Conservation (phyloP, 2,797 vertebrate species). For the Diglossa cyanea region DNA sequence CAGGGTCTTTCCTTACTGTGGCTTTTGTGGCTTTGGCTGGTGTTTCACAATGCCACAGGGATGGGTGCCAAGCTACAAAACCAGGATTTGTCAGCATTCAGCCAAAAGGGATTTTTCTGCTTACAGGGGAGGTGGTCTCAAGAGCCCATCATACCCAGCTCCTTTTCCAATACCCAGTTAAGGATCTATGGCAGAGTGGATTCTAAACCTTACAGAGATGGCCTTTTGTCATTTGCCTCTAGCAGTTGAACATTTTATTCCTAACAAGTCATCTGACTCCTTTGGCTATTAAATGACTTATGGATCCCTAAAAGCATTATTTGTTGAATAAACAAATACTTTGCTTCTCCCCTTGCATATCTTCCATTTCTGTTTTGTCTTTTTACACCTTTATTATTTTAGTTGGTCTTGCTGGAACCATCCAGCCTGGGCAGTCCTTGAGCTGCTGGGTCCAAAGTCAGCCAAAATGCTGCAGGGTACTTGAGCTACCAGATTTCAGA, state of each 20-base stretch:
- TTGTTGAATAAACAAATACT: background rate
- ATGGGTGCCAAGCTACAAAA: background rate
- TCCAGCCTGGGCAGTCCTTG: background rate
- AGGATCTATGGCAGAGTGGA: rapidly evolving
- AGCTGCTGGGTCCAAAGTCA: background rate
- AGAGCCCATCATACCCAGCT: background rate
- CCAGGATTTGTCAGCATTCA: background rate
- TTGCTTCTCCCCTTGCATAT: rapidly evolving
- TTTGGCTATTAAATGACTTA: background rate
- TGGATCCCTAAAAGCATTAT: background rate
- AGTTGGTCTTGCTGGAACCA: background rate
- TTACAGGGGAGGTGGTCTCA: background rate
- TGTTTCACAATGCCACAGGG: background rate
- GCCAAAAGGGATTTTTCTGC: background rate
- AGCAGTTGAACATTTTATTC: background rate
- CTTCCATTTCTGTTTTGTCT: background rate
- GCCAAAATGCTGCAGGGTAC: background rate
- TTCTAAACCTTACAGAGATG: rapidly evolving
- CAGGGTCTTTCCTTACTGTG: background rate
- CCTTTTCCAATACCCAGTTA: background rate
- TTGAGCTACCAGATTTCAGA: background rate
- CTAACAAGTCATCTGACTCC: background rate
- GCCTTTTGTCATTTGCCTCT: background rate
- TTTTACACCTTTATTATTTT: background rate
- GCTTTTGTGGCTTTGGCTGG: background rate